Percentiles rank a stretch among this genome's conserved stretches.
phyloP scores from a whole-genome alignment of 2,888 invertebrate species.

The Gymnocheta viridis region DNA sequence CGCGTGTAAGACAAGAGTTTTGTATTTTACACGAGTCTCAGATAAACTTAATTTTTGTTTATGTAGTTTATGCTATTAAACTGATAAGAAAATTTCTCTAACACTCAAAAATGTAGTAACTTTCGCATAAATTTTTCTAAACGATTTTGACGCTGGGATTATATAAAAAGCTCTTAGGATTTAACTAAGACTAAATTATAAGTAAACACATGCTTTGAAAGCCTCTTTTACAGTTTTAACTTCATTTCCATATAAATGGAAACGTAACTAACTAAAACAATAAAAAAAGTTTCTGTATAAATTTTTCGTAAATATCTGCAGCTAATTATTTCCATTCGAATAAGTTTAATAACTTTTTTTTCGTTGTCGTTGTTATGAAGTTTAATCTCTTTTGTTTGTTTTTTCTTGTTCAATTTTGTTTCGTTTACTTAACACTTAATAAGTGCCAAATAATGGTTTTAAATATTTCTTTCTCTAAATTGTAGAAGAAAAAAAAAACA shows the following conservation, averaged over 20 bases:
- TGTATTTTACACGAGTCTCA: too few relatives aligned
- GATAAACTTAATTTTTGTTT: too few relatives aligned
- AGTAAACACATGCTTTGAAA: background rate
- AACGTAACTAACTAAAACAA: conserved; percentile 46
- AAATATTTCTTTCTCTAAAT: conserved; percentile 53
- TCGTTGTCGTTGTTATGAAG: background rate
- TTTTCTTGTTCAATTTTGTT: conserved; percentile 1
- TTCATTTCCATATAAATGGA: conserved; percentile 66
- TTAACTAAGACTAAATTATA: background rate
- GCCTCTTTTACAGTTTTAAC: background rate
- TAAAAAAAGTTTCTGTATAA: conserved; percentile 50
- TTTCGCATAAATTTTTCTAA: too few relatives aligned
- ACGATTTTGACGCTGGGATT: background rate
- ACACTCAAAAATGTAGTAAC: too few relatives aligned
- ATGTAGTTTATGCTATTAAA: too few relatives aligned
- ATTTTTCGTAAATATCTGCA: conserved; percentile 64
- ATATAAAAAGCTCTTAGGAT: background rate
- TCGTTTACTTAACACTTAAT: conserved; percentile 45
- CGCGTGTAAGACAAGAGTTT: too few relatives aligned
- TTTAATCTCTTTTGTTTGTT: conserved; percentile 39
- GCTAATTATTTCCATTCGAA: conserved; percentile 70
- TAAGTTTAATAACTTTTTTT: conserved; percentile 60
- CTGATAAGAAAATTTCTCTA: too few relatives aligned
- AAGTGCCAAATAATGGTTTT: conserved; percentile 47
- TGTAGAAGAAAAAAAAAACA: background rate